Conservation (phyloP, 2,888 invertebrate genomes). For the Sinotaia quadrata region DNA sequence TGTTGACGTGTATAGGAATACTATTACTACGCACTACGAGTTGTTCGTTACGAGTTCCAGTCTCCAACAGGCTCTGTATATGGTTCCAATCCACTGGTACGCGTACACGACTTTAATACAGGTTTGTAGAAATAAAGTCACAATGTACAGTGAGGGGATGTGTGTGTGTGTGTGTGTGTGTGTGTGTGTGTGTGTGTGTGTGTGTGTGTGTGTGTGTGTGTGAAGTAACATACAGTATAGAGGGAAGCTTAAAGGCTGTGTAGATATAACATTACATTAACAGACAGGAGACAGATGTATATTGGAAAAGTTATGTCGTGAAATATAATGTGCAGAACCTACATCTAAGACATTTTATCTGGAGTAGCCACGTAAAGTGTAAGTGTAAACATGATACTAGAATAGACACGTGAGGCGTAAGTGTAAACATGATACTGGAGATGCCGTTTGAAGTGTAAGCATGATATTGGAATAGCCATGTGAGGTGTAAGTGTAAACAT, state of each 20-base stretch:
- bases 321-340: neutral
- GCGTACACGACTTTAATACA: slow-evolving; percentile 53
- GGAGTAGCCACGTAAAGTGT: no score
- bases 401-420: no score
- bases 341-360: no score
- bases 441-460: no score
- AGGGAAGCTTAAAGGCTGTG: neutral
- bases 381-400: no score
- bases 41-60: slow-evolving; percentile 45
- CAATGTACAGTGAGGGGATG: neutral
- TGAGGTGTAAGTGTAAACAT: no score
- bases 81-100: slow-evolving; percentile 39
- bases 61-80: slow-evolving; percentile 23
- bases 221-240: neutral
- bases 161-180: neutral
- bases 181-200: slow-evolving; percentile 1
- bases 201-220: slow-evolving; percentile 1
- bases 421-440: no score
- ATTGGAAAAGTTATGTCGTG: neutral
- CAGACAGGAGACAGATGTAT: neutral
- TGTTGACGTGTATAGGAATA: slow-evolving; percentile 46
- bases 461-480: no score
- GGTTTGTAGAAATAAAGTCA: slow-evolving; percentile 32
- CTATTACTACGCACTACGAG: slow-evolving; percentile 40
- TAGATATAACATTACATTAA: neutral